Base-by-base conservation (phyloP, 2,113 vertebrate species). In the Scytalopus superciliaris region DNA sequence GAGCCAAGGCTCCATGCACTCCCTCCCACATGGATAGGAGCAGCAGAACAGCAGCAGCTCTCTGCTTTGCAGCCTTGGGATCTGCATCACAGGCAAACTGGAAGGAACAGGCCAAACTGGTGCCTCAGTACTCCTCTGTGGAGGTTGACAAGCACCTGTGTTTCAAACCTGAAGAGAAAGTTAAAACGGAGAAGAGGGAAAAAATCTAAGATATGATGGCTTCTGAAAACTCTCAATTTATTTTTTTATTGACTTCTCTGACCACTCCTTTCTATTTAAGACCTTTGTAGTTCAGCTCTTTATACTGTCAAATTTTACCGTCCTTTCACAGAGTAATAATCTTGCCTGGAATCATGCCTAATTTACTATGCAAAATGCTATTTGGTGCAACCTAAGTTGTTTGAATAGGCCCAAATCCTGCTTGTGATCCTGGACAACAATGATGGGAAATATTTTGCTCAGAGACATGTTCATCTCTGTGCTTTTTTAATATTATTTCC, bases 121-220 rank as follows among this genome's bases (percentile, higher is more conserved):
- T 19, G 27, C 25, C 25, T 47, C 0, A 0, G 4, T 39, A 62
- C 7, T 72, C 40, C 19, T n/a, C 44, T 52, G 27, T 37, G 30
- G 9, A 87, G 31, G 28, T 5, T 68, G 64, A 67, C 5, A 60
- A 47, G 24, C 17, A 72, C 10, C 8, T 30, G 1, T 15, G 8
- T 64, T 67, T 74, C 49, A 78, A 33, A 67, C 4, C 6, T 10
- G 37, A 81, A 40, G 25, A 59, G 27, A 82, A 94, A 86, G 28
- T 30, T 60, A 60, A 66, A 56, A 28, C 7, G 3, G 72, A 0
- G 17, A 78, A 53, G 19, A 86, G 3, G 9, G 33, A 88, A 79
- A 73, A 40, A 70, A 18, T 70, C 14, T 60, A 75, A 78, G 81
- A 52, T 3, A 47, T 28, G 2, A 64, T 5, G 8, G 22, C 10